Conservation (phyloP, 1,140 invertebrate species). For the Gryllus bimaculatus region DNA sequence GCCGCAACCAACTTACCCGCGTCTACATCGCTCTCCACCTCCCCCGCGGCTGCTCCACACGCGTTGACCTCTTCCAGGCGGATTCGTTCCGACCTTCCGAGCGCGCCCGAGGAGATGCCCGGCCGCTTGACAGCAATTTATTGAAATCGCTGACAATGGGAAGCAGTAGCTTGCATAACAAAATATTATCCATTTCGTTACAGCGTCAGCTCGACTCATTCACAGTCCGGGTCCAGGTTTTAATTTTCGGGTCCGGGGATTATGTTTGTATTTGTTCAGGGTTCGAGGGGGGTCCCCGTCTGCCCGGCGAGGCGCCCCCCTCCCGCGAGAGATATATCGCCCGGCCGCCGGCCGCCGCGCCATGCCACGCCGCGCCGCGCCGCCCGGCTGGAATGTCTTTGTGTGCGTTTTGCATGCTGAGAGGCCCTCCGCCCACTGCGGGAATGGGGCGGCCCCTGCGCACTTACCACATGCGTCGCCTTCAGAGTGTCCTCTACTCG, state of each 20-base stretch:
- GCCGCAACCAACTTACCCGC: no score
- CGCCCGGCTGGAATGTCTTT: neutral
- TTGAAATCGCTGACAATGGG: slow-evolving; percentile 1
- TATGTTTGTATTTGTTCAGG: slow-evolving; percentile 1
- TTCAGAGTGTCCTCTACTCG: no score
- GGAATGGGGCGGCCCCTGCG: neutral
- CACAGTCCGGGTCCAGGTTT: neutral
- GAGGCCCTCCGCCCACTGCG: neutral
- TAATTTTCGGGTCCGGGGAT: neutral
- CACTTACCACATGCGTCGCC: neutral
- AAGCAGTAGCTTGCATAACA: slow-evolving; percentile 4
- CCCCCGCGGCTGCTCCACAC: no score
- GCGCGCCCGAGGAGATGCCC: neutral
- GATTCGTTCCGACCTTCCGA: neutral
- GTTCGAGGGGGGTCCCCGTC: neutral
- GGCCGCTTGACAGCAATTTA: neutral
- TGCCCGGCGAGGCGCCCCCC: no score
- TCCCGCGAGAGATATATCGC: no score
- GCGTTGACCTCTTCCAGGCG: neutral
- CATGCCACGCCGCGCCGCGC: no score
- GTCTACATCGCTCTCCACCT: no score
- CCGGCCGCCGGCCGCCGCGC: no score
- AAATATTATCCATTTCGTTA: slow-evolving; percentile 6
- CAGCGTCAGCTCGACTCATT: neutral
- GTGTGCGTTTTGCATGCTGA: neutral